Base-by-base conservation (phyloP, 2,113 vertebrate species). In the Xenus cinereus region DNA sequence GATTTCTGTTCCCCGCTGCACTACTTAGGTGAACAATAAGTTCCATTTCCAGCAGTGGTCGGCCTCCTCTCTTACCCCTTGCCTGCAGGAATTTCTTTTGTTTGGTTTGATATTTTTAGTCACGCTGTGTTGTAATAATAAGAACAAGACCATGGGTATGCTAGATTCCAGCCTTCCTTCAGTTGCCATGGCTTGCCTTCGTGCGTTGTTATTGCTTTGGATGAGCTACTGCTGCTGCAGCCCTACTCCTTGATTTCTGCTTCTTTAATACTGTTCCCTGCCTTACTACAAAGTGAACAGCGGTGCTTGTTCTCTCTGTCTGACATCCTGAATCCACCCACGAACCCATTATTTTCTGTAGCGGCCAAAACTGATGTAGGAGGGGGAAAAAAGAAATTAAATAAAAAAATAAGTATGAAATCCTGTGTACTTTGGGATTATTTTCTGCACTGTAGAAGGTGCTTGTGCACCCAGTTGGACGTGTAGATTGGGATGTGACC, bases 71-170 rank as follows among this genome's bases (percentile, higher is more conserved):
- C 97, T 95, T 95, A 90, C 89, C 96, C 66, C 93, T 97, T 97
- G 86, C 95, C 97, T 94, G 90, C 90, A 97, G 81, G 89, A 97
- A 94, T 95, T 93, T 53, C 76, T 96, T 89, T 94, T 94, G 92
- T 97, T 97, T 93, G 90, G 94, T 97, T 90, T 96, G 95, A 97
- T 92, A 96, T 93, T 96, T 98, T 96, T 94, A 97, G 81, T 96
- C 93, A 94, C 32, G 81, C 90, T 95, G 94, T 93, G 96, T 95
- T 92, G 87, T 94, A 97, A 96, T 88, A 94, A 96, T 97, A 97
- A 95, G 87, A 97, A 79, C 78, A 95, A 95, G 95, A 97, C 72
- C 85, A 88, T 20, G 85, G 81, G 78, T 94, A 96, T 81, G 89
- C 75, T 74, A 92, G 86, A 87, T 91, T 95, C 75, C 87, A 90